These are phyloP conservation scores for Phaenicophaeus curvirostris DNA, from an alignment of 2,797 vertebrate species.

Conservation along the genomic window DNA sequence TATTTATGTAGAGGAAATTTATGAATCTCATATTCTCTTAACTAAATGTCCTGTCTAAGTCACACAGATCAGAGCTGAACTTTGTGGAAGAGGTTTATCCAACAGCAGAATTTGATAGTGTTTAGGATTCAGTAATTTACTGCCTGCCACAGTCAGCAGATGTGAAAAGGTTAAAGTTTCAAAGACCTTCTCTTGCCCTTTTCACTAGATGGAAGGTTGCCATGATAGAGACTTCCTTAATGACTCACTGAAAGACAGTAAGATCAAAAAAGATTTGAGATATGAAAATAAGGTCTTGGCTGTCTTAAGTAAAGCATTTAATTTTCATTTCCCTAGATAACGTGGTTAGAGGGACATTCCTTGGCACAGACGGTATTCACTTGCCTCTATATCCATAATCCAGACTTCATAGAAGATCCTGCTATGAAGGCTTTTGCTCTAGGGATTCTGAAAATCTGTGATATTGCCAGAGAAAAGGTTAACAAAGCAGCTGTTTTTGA, in stretches of 20 bases:
- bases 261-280: not conserved
- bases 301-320: not conserved
- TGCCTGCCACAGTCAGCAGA: not conserved
- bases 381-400: slow-evolving; percentile 97
- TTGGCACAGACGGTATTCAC: slow-evolving; percentile 98
- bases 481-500: slow-evolving; percentile 99
- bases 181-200: not conserved
- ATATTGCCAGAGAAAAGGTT: slow-evolving; percentile 97
- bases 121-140: not conserved
- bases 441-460: slow-evolving; percentile 96
- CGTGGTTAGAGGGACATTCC: slow-evolving; percentile 98
- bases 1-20: not conserved
- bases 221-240: not conserved
- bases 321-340: slow-evolving; percentile 84
- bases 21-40: not conserved
- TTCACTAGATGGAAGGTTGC: not conserved
- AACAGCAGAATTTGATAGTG: not conserved
- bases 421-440: slow-evolving; percentile 97
- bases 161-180: not conserved
- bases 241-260: not conserved
- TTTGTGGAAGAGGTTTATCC: not conserved
- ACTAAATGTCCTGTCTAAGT: not conserved
- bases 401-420: slow-evolving; percentile 96
- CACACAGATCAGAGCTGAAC: not conserved
- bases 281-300: not conserved